These are phyloP conservation scores for Mesoligia furuncula DNA, from an alignment of 2,888 invertebrate species.

Conservation along the genomic window DNA sequence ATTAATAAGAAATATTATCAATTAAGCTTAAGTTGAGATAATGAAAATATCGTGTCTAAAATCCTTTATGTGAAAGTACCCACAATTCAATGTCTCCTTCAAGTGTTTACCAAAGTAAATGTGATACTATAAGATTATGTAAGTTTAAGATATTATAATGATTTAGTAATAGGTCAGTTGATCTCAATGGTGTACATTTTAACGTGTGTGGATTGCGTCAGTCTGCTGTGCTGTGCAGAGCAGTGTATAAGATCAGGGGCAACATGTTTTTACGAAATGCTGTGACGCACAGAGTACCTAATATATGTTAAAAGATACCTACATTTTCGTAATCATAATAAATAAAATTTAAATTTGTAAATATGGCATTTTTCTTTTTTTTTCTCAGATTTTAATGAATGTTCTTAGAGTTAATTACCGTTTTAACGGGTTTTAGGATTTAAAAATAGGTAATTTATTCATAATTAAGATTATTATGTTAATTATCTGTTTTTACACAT, in stretches of 20 bases:
- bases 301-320: slow-evolving; percentile 52
- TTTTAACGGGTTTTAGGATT: slow-evolving; percentile 5
- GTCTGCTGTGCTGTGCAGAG: slow-evolving; percentile 21
- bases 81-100: slow-evolving; percentile 23
- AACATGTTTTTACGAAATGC: slow-evolving; percentile 21
- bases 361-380: slow-evolving; percentile 20
- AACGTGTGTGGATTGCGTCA: slow-evolving; percentile 39
- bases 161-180: slow-evolving; percentile 69
- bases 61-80: not conserved
- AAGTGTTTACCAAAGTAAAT: slow-evolving; percentile 77
- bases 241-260: slow-evolving; percentile 19
- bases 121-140: slow-evolving; percentile 74
- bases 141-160: slow-evolving; percentile 64
- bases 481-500: not conserved
- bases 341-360: slow-evolving; percentile 47
- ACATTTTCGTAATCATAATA: slow-evolving; percentile 44
- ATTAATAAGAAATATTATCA: slow-evolving; percentile 3
- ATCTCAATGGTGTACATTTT: slow-evolving; percentile 74
- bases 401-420: slow-evolving; percentile 4
- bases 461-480: not conserved
- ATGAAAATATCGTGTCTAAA: not conserved
- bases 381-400: slow-evolving; percentile 6
- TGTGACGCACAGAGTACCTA: slow-evolving; percentile 57
- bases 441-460: not conserved
- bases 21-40: not conserved